Conservation (phyloP, 2,888 invertebrate species). For the Parelbella ahira region DNA sequence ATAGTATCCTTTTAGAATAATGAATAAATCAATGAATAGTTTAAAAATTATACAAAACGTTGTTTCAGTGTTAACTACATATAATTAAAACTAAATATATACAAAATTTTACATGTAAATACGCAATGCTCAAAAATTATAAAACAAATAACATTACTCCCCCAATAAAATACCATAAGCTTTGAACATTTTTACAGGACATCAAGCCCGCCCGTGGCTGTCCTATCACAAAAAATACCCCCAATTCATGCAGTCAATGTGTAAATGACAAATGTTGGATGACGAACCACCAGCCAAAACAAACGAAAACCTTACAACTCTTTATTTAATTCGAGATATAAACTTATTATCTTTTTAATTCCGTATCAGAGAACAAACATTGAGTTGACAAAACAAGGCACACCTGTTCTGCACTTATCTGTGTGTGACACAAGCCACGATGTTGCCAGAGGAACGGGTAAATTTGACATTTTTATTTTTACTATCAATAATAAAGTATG, state of each 20-base stretch:
- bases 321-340: conserved; percentile 43
- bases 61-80: no score
- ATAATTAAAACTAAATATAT: no score
- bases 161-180: no score
- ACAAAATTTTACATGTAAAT: no score
- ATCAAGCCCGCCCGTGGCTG: conserved; percentile 10
- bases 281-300: conserved; percentile 16
- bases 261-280: conserved; percentile 1
- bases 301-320: conserved; percentile 22
- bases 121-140: no score
- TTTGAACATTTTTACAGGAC: no score
- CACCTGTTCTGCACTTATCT: conserved; percentile 44
- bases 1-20: no score
- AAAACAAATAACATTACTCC: no score
- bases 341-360: conserved; percentile 54
- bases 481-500: no score
- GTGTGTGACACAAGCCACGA: conserved; percentile 40
- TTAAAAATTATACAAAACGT: no score
- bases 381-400: conserved; percentile 35
- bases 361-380: conserved; percentile 49
- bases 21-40: no score
- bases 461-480: neutral
- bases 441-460: conserved; percentile 28
- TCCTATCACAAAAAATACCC: conserved; percentile 2
- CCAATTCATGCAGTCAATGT: neutral